Conservation (phyloP, 30 jellyfish, hydroid and myxozoan genomes). For the Chrysaora quinquecirrha region DNA sequence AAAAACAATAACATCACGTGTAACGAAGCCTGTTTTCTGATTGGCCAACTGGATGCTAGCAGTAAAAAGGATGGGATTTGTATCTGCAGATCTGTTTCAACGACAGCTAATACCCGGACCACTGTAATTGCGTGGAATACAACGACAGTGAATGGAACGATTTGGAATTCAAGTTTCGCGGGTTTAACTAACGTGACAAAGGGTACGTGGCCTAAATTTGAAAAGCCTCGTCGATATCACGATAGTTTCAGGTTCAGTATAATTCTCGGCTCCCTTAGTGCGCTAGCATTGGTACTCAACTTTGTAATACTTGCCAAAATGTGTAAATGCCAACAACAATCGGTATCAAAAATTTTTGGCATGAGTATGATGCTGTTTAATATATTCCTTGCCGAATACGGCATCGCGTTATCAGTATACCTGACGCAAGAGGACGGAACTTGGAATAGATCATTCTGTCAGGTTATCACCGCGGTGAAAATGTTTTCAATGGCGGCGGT, state of each 20-base stretch:
- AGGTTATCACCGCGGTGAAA: constrained; percentile 84
- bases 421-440: constrained; percentile 61
- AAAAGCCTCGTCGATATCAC: background rate
- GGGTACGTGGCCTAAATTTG: background rate
- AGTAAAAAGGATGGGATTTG: background rate
- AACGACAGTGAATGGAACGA: background rate
- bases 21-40: background rate
- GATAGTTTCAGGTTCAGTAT: constrained; percentile 36
- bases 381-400: constrained; percentile 83
- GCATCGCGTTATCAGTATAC: constrained; percentile 83
- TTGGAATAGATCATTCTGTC: constrained; percentile 86
- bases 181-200: background rate
- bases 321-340: constrained; percentile 74
- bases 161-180: background rate
- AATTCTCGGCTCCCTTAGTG: constrained; percentile 64
- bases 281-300: constrained; percentile 66
- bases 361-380: constrained; percentile 83
- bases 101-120: too few relatives aligned
- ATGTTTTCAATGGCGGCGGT: constrained; percentile 82
- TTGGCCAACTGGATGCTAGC: background rate
- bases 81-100: too few relatives aligned
- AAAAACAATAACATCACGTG: background rate
- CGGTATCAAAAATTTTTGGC: constrained; percentile 79
- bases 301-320: constrained; percentile 62
- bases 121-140: background rate